phyloP scores from a whole-genome alignment of 2,888 invertebrate genomes.

The Salticus scenicus region DNA sequence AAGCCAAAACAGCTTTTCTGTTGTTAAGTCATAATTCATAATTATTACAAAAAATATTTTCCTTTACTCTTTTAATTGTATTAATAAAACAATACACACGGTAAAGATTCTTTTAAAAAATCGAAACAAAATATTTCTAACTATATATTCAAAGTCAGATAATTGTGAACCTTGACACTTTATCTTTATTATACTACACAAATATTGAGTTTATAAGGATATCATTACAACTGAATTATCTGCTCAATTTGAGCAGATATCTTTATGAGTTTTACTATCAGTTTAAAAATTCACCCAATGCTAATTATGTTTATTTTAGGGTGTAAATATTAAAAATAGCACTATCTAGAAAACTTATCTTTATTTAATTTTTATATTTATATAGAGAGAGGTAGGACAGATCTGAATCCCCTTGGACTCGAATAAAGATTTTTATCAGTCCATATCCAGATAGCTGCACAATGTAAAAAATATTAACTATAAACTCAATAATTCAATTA shows the following conservation, averaged over 20 bases:
- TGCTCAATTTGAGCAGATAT: too few species aligned
- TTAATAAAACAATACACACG: not conserved
- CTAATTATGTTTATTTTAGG: not conserved
- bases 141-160: not conserved
- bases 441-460: too few species aligned
- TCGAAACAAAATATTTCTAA: not conserved
- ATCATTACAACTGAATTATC: not conserved
- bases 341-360: constrained; percentile 1
- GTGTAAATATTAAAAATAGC: constrained; percentile 5
- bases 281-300: not conserved
- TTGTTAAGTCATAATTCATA: not conserved
- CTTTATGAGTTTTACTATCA: too few species aligned
- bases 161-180: not conserved
- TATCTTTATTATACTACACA: not conserved
- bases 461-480: too few species aligned
- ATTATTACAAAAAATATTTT: not conserved
- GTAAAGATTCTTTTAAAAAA: not conserved
- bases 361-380: constrained; percentile 2
- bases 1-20: constrained; percentile 13
- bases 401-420: not conserved
- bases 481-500: too few species aligned
- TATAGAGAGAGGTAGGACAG: not conserved
- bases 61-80: not conserved
- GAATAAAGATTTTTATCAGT: too few species aligned
- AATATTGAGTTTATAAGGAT: not conserved